These are phyloP conservation scores for Lepidothrix coronata DNA, from an alignment of 2,113 vertebrate genomes.

Conservation along the genomic window DNA sequence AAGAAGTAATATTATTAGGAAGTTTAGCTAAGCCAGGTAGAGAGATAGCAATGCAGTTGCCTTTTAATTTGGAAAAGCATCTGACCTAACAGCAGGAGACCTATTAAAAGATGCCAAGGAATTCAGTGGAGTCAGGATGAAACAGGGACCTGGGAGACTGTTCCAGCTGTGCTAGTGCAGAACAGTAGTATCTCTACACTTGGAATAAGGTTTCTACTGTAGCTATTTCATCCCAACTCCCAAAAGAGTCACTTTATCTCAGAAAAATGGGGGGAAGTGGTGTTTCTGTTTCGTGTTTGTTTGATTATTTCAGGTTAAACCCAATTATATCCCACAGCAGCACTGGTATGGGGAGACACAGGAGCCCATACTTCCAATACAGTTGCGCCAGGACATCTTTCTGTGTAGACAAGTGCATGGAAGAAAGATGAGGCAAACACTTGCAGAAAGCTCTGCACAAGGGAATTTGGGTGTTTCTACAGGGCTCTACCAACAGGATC, in stretches of 20 bases:
- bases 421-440: not conserved
- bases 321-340: not conserved
- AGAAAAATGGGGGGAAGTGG: not conserved
- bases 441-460: not conserved
- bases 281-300: not conserved
- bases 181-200: not conserved
- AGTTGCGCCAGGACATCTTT: not conserved
- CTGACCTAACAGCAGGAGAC: not conserved
- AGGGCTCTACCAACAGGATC: not conserved
- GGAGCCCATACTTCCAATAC: rapidly evolving
- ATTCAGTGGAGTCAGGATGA: not conserved
- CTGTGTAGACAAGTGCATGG: not conserved
- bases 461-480: not conserved
- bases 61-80: not conserved
- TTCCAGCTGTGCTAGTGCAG: not conserved
- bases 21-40: not conserved
- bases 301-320: not conserved
- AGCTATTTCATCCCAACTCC: not conserved
- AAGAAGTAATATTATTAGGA: not conserved
- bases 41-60: not conserved
- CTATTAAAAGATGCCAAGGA: not conserved
- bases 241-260: not conserved
- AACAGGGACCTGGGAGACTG: not conserved
- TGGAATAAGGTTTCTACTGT: not conserved
- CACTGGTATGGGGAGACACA: not conserved